Conservation (phyloP, 1,140 invertebrate genomes). For the Trinorchestia longiramus region DNA sequence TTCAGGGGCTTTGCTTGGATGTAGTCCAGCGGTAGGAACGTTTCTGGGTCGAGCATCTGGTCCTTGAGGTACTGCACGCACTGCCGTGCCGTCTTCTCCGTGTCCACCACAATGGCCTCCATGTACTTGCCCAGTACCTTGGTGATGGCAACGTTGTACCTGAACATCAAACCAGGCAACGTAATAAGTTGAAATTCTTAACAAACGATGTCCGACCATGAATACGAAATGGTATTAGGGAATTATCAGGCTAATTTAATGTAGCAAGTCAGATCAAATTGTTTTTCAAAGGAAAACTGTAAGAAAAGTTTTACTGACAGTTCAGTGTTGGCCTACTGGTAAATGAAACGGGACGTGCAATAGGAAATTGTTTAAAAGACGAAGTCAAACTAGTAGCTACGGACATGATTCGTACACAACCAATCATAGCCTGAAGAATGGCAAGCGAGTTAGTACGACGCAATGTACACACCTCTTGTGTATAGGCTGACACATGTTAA, state of each 20-base stretch:
- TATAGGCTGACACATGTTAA: constrained; percentile 98
- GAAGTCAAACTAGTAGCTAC: too few species aligned
- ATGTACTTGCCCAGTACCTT: constrained; percentile 98
- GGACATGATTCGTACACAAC: too few species aligned
- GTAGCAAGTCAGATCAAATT: too few species aligned
- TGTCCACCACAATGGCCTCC: constrained; percentile 99
- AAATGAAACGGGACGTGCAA: too few species aligned
- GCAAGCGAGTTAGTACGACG: neutral
- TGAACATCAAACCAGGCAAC: neutral
- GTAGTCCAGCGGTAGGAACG: constrained; percentile 96
- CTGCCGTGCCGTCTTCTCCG: constrained; percentile 95
- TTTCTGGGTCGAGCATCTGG: constrained; percentile 97
- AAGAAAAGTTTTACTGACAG: too few species aligned
- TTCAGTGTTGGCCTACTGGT: too few species aligned
- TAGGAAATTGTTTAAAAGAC: too few species aligned
- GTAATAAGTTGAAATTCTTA: too few species aligned
- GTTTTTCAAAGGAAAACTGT: too few species aligned
- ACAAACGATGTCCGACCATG: too few species aligned
- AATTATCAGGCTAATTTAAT: too few species aligned
- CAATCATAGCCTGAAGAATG: neutral
- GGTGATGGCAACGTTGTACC: constrained; percentile 94
- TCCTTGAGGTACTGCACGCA: constrained; percentile 99
- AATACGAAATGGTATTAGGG: neutral
- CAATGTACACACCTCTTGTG: constrained; percentile 80
- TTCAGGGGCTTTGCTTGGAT: constrained; percentile 94